phyloP scores from a whole-genome alignment of 1,140 invertebrate genomes.

The Heterodera carotae region DNA sequence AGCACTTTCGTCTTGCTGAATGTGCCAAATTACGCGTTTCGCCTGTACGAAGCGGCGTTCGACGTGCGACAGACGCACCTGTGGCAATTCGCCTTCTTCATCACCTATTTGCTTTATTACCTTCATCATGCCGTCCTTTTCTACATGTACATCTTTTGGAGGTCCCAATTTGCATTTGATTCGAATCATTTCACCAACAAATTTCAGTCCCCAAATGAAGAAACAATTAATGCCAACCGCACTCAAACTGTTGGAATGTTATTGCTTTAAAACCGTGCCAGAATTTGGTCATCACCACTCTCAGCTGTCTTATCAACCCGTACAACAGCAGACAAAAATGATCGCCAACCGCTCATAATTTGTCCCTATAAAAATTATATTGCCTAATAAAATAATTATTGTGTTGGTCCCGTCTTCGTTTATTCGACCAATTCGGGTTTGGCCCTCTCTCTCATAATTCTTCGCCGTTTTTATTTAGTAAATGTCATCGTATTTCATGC shows the following conservation, averaged over 20 bases:
- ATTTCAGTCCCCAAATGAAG: slow-evolving; percentile 64
- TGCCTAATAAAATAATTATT: too few species aligned
- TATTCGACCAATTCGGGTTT: too few species aligned
- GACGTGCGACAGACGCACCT: slow-evolving; percentile 35
- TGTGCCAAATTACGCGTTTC: slow-evolving; percentile 62
- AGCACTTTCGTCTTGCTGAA: slow-evolving; percentile 65
- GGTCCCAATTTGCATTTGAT: slow-evolving; percentile 26
- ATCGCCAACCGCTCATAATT: not conserved
- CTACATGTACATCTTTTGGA: slow-evolving; percentile 65
- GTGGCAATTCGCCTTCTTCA: slow-evolving; percentile 57
- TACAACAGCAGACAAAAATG: not conserved
- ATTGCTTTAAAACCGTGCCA: slow-evolving; percentile 64
- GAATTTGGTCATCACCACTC: slow-evolving; percentile 61
- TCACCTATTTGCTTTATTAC: slow-evolving; percentile 64
- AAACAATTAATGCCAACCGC: slow-evolving; percentile 64
- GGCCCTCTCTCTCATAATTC: too few species aligned
- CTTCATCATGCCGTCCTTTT: slow-evolving; percentile 63
- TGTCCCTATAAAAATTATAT: too few species aligned
- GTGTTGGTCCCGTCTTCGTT: too few species aligned
- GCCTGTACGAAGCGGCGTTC: slow-evolving; percentile 53
- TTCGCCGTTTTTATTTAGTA: too few species aligned
- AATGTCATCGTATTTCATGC: too few species aligned
- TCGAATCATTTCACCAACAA: slow-evolving; percentile 29
- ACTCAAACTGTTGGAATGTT: slow-evolving; percentile 62
- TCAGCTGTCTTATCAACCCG: slow-evolving; percentile 1